Base-by-base conservation (phyloP, 2,113 vertebrate genomes). In the Mungos mungo region DNA sequence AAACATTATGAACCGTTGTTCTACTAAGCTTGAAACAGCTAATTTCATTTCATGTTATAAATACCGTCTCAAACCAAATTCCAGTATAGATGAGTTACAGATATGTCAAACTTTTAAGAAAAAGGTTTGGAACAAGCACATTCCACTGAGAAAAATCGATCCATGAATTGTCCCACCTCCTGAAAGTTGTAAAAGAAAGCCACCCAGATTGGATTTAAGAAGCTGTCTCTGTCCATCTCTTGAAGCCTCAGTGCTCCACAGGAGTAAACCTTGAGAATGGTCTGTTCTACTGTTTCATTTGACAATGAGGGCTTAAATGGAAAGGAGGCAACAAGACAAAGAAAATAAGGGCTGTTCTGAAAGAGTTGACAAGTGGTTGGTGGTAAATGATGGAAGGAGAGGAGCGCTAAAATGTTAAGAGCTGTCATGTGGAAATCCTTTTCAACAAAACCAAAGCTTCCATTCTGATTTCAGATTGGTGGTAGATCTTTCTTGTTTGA, bases 381-480 rank as follows among this genome's bases (percentile, higher is more conserved):
- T 27, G 88, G 10, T 65, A 33, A 57, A 79, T 12, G 45, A n/a
- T 25, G 41, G 11, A 2, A 12, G 5, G 21, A 72, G 29, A 74
- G 29, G 76, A 50, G 35, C 15, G 33, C 52, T 72, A 90, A 66
- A 85, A 85, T 66, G 50, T n/a, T 52, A 90, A 10, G 4, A 54
- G 45, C 38, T 82, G 54, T 77, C 77, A 52, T 74, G 6, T 25
- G 5, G 71, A 74, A 95, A 65, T 16, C 4, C 2, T 18, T 96
- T 79, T 68, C 38, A 93, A 72, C 85, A 45, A 98, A 97, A 95
- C 35, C n/a, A 15, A 96, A 38, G 87, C 7, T 94, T 87, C 2
- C 6, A 31, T 90, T 91, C 35, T 89, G 29, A 85, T 80, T 96
- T 89, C 15, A 33, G 94, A 27, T 6, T 76, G 2, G n/a, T 94